Conservation (phyloP, 2,888 invertebrate species). For the Mythimna vitellina region DNA sequence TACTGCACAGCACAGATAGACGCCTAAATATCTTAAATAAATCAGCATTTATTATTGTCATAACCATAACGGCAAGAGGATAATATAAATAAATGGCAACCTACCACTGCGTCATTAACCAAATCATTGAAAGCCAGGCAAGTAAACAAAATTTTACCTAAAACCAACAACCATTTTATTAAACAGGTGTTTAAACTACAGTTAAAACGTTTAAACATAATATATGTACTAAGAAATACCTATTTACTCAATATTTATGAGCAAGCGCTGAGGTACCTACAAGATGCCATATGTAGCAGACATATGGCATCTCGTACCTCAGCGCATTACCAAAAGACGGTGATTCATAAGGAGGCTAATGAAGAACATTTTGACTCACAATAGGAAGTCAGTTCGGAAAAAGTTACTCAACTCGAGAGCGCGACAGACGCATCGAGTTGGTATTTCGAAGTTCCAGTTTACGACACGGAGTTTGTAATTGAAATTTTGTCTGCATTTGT, state of each 20-base stretch:
- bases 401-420: slow-evolving; percentile 48
- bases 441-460: slow-evolving; percentile 39
- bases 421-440: slow-evolving; percentile 40
- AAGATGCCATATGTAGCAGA: slow-evolving; percentile 8
- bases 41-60: too few relatives aligned
- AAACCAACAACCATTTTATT: slow-evolving; percentile 1
- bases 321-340: slow-evolving; percentile 23
- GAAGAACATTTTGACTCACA: slow-evolving; percentile 58
- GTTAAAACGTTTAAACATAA: slow-evolving; percentile 12
- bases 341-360: slow-evolving; percentile 52
- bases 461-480: neutral
- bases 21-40: too few relatives aligned
- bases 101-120: neutral
- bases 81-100: too few relatives aligned
- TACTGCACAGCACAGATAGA: neutral
- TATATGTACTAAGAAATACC: slow-evolving; percentile 9
- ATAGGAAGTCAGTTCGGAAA: slow-evolving; percentile 56
- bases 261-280: too few relatives aligned
- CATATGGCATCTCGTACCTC: slow-evolving; percentile 22
- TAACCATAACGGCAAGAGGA: too few relatives aligned
- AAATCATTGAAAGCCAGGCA: neutral
- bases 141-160: neutral
- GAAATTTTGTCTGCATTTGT: neutral
- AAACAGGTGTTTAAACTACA: slow-evolving; percentile 20
- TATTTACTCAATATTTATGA: slow-evolving; percentile 25